A percentile compares a stretch with the other conserved stretches of the same genome.
phyloP scores from a whole-genome alignment of 2,113 vertebrate genomes.

The Fregata magnificens region DNA sequence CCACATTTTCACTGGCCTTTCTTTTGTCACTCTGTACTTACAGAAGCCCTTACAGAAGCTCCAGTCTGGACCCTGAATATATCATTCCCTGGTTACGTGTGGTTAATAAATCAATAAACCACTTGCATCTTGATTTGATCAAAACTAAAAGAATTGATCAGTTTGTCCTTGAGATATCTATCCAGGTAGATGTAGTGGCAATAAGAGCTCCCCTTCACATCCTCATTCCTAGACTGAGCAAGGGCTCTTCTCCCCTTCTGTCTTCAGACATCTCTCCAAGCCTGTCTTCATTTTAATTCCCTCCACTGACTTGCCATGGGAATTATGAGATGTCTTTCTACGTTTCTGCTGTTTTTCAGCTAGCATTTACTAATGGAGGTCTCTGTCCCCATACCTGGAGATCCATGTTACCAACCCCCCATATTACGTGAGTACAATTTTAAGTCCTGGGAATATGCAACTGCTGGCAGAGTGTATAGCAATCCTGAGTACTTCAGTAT shows the following conservation, averaged over 20 bases:
- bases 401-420: neutral
- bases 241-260: neutral
- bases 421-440: neutral
- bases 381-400: neutral
- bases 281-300: neutral
- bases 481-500: neutral
- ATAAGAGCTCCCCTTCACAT: neutral
- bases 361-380: neutral
- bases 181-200: neutral
- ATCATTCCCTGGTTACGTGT: neutral
- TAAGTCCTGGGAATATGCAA: neutral
- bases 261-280: neutral
- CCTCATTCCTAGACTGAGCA: neutral
- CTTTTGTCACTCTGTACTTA: neutral
- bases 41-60: neutral
- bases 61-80: neutral
- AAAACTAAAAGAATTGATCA: neutral
- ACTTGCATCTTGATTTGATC: neutral
- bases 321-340: neutral
- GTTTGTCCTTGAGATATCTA: neutral
- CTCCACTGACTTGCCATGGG: neutral
- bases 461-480: neutral
- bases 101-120: neutral
- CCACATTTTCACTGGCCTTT: neutral
- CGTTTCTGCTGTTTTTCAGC: neutral